A percentile compares a stretch with the other conserved stretches of the same genome.
phyloP scores from a whole-genome alignment of 2,797 vertebrate genomes.

The Pelochelys cantorii region DNA sequence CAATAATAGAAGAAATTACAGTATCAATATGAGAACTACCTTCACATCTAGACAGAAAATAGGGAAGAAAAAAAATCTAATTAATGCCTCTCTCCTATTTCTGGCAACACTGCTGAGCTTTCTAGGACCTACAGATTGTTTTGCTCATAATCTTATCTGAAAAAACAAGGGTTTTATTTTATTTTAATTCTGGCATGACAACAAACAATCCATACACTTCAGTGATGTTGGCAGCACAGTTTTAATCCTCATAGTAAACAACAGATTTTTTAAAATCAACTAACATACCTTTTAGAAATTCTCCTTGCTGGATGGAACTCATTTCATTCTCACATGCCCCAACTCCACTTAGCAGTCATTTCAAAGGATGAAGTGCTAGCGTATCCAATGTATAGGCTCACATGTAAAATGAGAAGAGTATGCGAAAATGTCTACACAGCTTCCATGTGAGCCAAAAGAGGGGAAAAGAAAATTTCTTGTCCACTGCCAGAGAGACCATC shows the following conservation, averaged over 20 bases:
- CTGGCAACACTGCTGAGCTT: slow-evolving; percentile 1
- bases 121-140: slow-evolving; percentile 38
- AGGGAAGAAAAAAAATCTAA: background rate
- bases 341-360: background rate
- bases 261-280: background rate
- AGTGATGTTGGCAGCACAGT: background rate
- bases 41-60: background rate
- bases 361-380: background rate
- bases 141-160: slow-evolving; percentile 12
- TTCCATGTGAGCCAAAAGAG: background rate
- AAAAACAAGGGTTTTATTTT: background rate
- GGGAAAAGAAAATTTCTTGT: background rate
- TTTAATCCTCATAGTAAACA: slow-evolving; percentile 14
- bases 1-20: background rate
- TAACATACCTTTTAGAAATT: background rate
- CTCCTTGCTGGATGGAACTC: slow-evolving; percentile 17
- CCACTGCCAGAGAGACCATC: background rate
- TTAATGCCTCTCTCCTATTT: background rate
- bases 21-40: background rate
- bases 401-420: background rate
- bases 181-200: slow-evolving; percentile 12
- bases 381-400: background rate
- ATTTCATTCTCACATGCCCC: background rate
- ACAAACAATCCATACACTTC: background rate
- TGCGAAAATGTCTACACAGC: background rate